Evolutionary conservation across 2,888 invertebrate genomes (phyloP).

Genomic region (Tenodera sinensis): DNA sequence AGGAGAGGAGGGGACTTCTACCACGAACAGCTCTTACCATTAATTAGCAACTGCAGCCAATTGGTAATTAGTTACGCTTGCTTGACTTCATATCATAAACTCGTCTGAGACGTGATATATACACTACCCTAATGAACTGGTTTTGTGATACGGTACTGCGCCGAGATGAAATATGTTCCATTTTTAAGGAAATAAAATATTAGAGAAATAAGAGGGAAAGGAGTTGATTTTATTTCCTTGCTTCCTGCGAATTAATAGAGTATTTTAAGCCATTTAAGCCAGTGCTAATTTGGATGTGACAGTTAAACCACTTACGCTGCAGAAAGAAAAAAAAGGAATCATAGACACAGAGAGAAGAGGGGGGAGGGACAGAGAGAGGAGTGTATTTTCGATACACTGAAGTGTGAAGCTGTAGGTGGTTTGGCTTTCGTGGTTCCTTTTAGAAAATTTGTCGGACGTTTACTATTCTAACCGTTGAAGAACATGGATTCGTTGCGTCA

Average conservation of each 20-base stretch:
- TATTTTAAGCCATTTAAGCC: not conserved
- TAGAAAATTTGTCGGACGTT: too few relatives aligned
- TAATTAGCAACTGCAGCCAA: not conserved
- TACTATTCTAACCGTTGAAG: too few relatives aligned
- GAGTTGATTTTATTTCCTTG: not conserved
- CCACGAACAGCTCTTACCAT: constrained; percentile 3
- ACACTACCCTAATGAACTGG: not conserved
- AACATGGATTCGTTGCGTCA: too few relatives aligned
- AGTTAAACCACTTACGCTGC: not conserved
- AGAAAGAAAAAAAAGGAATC: too few relatives aligned
- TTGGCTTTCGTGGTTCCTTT: too few relatives aligned
- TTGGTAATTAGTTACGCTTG: constrained; percentile 3
- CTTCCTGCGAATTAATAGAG: not conserved
- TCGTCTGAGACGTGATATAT: not conserved
- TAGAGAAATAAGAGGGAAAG: not conserved
- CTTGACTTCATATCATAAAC: not conserved
- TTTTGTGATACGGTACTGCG: not conserved
- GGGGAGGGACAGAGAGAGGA: too few relatives aligned
- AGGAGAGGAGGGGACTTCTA: not conserved
- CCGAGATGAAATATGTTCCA: not conserved
- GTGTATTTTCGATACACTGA: too few relatives aligned
- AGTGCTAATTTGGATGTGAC: not conserved
- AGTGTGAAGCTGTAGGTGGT: too few relatives aligned
- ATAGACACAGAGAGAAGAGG: too few relatives aligned
- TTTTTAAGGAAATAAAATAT: not conserved